phyloP scores from a whole-genome alignment of 1,140 invertebrate genomes.

The Melanaphis sacchari region DNA sequence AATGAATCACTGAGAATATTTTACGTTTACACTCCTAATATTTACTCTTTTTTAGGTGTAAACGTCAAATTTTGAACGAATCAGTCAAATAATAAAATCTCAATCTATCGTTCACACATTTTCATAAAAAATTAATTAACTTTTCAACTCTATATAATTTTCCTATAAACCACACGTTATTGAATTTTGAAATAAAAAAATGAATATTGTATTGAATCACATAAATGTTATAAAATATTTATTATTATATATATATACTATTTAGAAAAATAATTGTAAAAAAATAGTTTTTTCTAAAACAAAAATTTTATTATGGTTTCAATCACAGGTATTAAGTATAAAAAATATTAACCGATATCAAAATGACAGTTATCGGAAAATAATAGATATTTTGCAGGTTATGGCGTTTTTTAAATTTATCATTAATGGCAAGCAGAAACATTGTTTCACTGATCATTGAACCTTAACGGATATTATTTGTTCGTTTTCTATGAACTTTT shows the following conservation, averaged over 20 bases:
- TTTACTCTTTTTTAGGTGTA: background rate
- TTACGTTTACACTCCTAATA: background rate
- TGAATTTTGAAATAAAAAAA: constrained; percentile 15
- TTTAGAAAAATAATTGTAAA: background rate
- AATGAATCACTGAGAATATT: background rate
- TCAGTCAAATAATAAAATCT: background rate
- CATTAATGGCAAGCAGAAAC: too few relatives aligned
- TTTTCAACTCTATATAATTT: background rate
- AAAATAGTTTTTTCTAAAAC: too few relatives aligned
- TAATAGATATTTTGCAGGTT: too few relatives aligned
- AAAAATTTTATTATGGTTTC: too few relatives aligned
- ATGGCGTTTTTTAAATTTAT: too few relatives aligned
- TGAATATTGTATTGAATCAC: background rate
- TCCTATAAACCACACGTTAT: background rate
- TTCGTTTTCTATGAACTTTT: too few relatives aligned
- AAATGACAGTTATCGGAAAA: too few relatives aligned
- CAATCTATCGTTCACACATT: background rate
- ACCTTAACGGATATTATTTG: too few relatives aligned
- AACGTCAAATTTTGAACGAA: background rate
- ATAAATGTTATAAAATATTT: background rate
- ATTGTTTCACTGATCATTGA: too few relatives aligned
- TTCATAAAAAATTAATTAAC: constrained; percentile 24
- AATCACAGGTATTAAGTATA: too few relatives aligned
- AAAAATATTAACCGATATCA: too few relatives aligned
- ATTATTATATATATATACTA: background rate